Conservation (phyloP, 1,140 invertebrate species). For the Psix sp. region DNA sequence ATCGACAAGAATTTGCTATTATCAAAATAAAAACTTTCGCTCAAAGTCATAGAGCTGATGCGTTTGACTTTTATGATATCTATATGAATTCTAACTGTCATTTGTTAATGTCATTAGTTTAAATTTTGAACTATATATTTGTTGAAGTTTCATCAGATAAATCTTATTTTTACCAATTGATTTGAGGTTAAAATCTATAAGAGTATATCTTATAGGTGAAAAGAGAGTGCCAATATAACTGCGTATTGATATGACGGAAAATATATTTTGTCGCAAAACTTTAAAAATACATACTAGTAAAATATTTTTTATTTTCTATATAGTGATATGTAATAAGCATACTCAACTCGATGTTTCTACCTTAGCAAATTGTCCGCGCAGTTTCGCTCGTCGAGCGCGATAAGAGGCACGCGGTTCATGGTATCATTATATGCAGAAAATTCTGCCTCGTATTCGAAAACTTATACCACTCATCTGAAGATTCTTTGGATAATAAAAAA, state of each 20-base stretch:
- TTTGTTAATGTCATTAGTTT: too few relatives aligned
- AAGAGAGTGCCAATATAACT: background rate
- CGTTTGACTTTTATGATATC: background rate
- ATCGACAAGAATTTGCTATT: slow-evolving; percentile 12
- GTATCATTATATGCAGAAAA: slow-evolving; percentile 51
- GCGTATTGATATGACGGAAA: too few relatives aligned
- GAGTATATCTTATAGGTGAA: too few relatives aligned
- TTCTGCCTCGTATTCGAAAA: slow-evolving; percentile 42
- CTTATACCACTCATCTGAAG: slow-evolving; percentile 22
- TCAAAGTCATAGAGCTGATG: background rate
- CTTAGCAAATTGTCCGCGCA: slow-evolving; percentile 45
- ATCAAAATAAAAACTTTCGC: background rate
- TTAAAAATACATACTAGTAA: too few relatives aligned
- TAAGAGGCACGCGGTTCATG: slow-evolving; percentile 38
- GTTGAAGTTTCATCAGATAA: too few relatives aligned
- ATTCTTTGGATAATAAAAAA: slow-evolving; percentile 44
- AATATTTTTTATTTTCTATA: too few relatives aligned
- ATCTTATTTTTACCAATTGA: too few relatives aligned
- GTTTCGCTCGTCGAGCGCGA: slow-evolving; percentile 48
- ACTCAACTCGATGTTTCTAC: slow-evolving; percentile 20
- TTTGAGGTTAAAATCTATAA: too few relatives aligned
- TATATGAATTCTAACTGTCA: too few relatives aligned
- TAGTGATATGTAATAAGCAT: too few relatives aligned
- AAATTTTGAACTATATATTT: too few relatives aligned
- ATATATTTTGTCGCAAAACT: too few relatives aligned